Base-by-base conservation (phyloP, 2,888 invertebrate species). In the Sialis lutaria region DNA sequence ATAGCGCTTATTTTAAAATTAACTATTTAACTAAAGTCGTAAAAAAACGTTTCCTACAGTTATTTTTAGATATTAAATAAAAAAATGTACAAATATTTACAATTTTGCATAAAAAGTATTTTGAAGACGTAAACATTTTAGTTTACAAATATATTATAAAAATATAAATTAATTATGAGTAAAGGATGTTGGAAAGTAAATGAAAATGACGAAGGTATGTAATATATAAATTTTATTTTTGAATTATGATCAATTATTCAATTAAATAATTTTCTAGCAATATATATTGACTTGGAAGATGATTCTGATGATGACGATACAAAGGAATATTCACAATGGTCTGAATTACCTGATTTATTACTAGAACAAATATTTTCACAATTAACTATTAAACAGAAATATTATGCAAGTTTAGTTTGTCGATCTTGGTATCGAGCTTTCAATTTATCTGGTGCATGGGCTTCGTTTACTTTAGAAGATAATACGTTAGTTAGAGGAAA, bases 391-490 rank as follows among this genome's bases (percentile, higher is more conserved):
- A 70, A 74, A 42, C 75, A 86, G 55, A 72, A 82, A 31, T 85
- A 85, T 57, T 77, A 78, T 54, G 81, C 83, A 0, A 84, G 86
- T 45, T 65, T 79, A 57, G 84, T 82, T 33, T 76, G 79, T 52
- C 63, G 57, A 50, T 66, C 68, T 10, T 84, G 83, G 84, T 69
- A 79, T 54, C 62, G 70, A 42, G 79, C 77, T 5, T 86, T 87
- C 60, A 73, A 82, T 57, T 68, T 84, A 31, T 81, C 81, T 10
- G 70, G 72, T 34, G 77, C 82, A n/a, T 89, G 88, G 88, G 69
- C 75, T 6, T 74, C 72, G 8, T 87, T 88, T 57, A 67, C 74
- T 1, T 67, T 87, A 40, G 74, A 77, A 51, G 87, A 87, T 58
- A 70, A 70, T 1, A 82, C 84, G 0, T 67, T 88, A 22, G 85